These are phyloP conservation scores for Irena cyanogastra DNA, from an alignment of 2,113 vertebrate species.

Conservation along the genomic window DNA sequence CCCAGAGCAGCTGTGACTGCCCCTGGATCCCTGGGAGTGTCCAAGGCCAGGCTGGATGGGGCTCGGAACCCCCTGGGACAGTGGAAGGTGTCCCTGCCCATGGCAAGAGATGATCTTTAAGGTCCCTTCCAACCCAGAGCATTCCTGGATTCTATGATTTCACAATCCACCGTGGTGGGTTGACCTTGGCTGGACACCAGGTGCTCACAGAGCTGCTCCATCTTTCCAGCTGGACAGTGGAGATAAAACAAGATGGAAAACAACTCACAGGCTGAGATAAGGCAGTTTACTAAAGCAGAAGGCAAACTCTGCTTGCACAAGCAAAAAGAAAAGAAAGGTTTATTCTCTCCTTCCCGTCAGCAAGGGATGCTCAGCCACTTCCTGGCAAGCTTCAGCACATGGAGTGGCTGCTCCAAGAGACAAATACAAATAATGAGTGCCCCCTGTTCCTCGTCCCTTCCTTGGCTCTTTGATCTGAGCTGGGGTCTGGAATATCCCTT, in stretches of 20 bases:
- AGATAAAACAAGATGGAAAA: background rate
- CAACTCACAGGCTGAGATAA: background rate
- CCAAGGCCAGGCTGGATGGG: accelerated
- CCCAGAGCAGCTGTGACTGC: background rate
- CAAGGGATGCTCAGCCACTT: background rate
- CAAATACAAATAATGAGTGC: background rate
- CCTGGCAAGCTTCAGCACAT: background rate
- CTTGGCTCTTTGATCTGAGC: background rate
- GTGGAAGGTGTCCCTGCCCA: background rate
- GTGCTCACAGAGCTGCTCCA: background rate
- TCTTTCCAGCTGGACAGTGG: background rate
- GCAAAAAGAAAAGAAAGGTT: background rate
- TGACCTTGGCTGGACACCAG: background rate
- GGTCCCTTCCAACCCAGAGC: background rate
- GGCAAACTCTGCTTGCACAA: background rate
- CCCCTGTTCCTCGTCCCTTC: accelerated
- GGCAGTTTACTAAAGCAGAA: background rate
- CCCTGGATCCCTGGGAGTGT: background rate
- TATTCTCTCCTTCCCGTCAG: background rate
- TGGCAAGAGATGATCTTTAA: background rate
- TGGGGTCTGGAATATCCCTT: background rate
- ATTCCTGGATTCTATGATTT: background rate
- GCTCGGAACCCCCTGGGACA: accelerated
- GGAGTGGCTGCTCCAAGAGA: accelerated
- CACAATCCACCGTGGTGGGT: background rate